Percentiles rank a stretch among this genome's conserved stretches.
Evolutionary conservation across 2,888 invertebrate species (phyloP).

Genomic region (Watsonalla binaria): DNA sequence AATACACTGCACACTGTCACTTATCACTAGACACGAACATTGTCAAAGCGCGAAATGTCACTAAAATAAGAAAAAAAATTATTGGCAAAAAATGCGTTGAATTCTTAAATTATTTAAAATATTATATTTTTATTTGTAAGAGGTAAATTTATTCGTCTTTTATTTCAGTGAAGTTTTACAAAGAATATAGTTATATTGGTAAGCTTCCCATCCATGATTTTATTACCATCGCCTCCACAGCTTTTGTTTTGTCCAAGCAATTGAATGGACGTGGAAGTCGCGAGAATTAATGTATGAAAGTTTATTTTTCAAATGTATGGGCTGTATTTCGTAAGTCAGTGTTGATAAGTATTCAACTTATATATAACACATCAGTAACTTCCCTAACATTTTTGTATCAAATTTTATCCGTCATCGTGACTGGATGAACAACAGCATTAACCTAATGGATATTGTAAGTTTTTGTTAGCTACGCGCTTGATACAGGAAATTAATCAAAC

Average conservation of each 20-base stretch:
- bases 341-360: too few species aligned
- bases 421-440: slow-evolving; percentile 15
- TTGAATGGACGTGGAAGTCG: too few species aligned
- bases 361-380: too few species aligned
- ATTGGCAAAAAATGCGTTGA: not conserved
- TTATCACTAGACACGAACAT: slow-evolving; percentile 18
- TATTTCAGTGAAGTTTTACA: too few species aligned
- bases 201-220: too few species aligned
- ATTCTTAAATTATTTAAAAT: not conserved
- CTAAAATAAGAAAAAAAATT: slow-evolving; percentile 18
- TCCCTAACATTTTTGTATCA: not conserved
- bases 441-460: slow-evolving; percentile 18
- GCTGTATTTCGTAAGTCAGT: too few species aligned
- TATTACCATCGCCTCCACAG: too few species aligned
- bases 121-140: not conserved
- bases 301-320: too few species aligned
- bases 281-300: too few species aligned
- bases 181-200: too few species aligned
- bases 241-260: too few species aligned
- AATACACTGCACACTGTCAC: slow-evolving; percentile 32
- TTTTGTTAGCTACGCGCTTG: slow-evolving; percentile 1
- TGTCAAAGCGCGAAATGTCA: slow-evolving; percentile 15
- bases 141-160: not conserved
- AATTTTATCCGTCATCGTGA: slow-evolving; percentile 6
- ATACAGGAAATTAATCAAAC: slow-evolving; percentile 1